Percentiles rank a stretch among this genome's conserved stretches.
Conservation (phyloP, 2,888 invertebrate species). For the Hypolimnas misippus region DNA sequence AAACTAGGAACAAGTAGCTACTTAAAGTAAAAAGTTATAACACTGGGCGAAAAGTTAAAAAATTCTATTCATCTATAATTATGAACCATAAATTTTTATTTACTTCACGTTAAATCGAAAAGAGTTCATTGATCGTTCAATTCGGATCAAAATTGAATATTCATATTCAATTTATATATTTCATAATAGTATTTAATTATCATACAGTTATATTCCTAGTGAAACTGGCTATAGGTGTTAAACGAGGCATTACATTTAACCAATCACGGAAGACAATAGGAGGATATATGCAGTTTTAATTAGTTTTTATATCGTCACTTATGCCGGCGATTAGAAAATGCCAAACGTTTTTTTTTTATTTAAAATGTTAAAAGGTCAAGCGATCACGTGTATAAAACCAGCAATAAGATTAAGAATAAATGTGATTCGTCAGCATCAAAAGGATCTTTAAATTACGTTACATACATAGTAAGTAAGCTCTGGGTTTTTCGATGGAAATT, state of each 20-base stretch:
- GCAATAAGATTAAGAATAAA: no score
- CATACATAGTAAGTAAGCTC: neutral
- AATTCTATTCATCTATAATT: neutral
- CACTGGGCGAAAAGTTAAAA: neutral
- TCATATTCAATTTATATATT: neutral
- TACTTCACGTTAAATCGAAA: neutral
- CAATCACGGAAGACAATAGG: conserved; percentile 3
- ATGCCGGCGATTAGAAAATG: neutral
- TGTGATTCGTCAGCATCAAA: conserved; percentile 11
- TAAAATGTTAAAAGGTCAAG: conserved; percentile 17
- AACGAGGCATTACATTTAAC: neutral
- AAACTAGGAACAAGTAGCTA: neutral
- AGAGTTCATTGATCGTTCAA: conserved; percentile 5
- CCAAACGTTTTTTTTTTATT: conserved; percentile 12
- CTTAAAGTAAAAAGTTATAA: neutral
- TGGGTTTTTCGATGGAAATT: neutral
- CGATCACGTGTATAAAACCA: no score
- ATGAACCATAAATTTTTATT: neutral
- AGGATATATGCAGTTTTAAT: conserved; percentile 26
- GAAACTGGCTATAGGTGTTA: neutral
- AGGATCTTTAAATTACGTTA: conserved; percentile 17
- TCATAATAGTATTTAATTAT: neutral
- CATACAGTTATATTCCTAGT: neutral
- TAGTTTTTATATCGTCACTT: conserved; percentile 5
- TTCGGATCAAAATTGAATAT: neutral